Conservation (phyloP, 2,113 vertebrate genomes). For the Sinocyclocheilus anshuiensis region DNA sequence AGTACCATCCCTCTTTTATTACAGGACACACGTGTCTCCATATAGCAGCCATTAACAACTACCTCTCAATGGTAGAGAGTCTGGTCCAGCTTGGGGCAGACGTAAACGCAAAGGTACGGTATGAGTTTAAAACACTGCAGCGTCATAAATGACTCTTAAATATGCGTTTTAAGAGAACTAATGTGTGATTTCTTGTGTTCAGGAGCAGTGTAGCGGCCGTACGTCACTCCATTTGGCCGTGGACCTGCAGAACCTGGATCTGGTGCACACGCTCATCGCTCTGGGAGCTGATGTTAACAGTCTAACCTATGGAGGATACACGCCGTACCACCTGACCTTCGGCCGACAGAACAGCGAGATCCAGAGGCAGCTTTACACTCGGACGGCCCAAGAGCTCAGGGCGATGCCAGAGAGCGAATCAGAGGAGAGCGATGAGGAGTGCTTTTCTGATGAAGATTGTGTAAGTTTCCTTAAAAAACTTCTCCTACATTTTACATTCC, state of each 20-base stretch:
- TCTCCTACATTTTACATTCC: background rate
- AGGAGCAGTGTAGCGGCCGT: conserved; percentile 95
- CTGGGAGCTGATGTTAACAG: conserved; percentile 89
- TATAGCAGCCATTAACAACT: conserved; percentile 87
- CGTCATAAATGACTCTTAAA: too few relatives aligned
- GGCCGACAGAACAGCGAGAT: conserved; percentile 88
- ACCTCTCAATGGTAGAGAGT: conserved; percentile 86
- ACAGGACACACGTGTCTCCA: conserved; percentile 94
- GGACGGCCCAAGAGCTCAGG: conserved; percentile 82
- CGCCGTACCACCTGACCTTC: conserved; percentile 92
- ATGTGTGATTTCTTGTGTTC: background rate
- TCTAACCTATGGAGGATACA: conserved; percentile 91
- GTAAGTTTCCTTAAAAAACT: conserved; percentile 69
- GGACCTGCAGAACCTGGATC: conserved; percentile 86
- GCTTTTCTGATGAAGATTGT: conserved; percentile 83
- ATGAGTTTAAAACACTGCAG: background rate
- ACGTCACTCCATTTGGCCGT: conserved; percentile 93
- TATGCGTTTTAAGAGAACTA: background rate
- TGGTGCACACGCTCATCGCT: conserved; percentile 84
- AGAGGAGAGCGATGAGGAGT: conserved; percentile 83
- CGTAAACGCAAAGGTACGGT: conserved; percentile 89
- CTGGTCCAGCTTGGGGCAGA: conserved; percentile 88
- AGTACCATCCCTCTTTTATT: conserved; percentile 34
- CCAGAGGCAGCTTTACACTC: conserved; percentile 80
- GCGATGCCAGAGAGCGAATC: conserved; percentile 89